Conservation (phyloP, 2,888 invertebrate species). For the Alsophila aescularia region DNA sequence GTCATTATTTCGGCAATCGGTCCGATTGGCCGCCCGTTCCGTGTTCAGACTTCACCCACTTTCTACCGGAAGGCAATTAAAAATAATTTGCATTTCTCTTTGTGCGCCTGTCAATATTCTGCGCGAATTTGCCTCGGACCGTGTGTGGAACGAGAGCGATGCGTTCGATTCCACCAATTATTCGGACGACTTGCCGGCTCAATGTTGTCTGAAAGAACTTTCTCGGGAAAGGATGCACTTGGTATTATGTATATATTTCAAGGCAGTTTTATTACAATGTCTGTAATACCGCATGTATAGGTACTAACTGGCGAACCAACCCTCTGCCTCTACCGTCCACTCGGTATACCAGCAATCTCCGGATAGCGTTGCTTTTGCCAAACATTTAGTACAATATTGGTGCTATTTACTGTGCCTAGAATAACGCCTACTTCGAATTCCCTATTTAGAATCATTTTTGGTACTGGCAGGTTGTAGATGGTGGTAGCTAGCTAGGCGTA, state of each 20-base stretch:
- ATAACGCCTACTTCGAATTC: no score
- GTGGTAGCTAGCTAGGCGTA: no score
- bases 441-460: no score
- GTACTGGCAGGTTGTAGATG: no score
- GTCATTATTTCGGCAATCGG: constrained; percentile 70
- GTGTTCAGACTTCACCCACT: constrained; percentile 75
- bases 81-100: constrained; percentile 81
- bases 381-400: no score
- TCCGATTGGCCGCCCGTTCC: constrained; percentile 64
- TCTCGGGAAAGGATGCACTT: constrained; percentile 7
- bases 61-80: constrained; percentile 83
- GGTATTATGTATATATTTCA: neutral
- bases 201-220: constrained; percentile 17
- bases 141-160: constrained; percentile 44
- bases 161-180: constrained; percentile 40
- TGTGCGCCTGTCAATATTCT: constrained; percentile 63
- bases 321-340: no score
- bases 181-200: constrained; percentile 31
- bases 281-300: no score
- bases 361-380: neutral
- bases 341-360: no score
- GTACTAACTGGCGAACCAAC: no score
- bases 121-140: constrained; percentile 48
- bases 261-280: neutral
- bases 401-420: neutral